Base-by-base conservation (phyloP, 1,140 invertebrate genomes). In the Eriocheir sinensis region DNA sequence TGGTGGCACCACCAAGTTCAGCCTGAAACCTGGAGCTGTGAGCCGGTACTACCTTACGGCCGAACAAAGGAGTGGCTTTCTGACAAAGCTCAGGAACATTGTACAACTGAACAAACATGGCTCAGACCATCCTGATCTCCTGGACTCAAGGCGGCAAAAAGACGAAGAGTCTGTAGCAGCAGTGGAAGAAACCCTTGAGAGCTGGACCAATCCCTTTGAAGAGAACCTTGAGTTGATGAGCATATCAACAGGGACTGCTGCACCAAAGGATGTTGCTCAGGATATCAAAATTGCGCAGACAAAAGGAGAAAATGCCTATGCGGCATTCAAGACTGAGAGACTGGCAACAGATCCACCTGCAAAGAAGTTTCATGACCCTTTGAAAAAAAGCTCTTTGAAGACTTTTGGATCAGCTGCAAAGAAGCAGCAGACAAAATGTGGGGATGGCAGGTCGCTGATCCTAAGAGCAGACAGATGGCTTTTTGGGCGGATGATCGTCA, bases 1-100 rank as follows among this genome's bases (percentile, higher is more conserved):
- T 12, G 95, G 88, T 80, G 95, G 83, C 38, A 95, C 91, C 9
- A 86, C 36, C 0, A 91, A 91, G 38, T 95, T 92, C 60, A 93
- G 91, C 86, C 60, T 94, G 89, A 91, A 91, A 79, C 89, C 27
- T 1, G 32, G 27, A 3, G 80, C 91, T 30, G 40, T 44, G 30
- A 3, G 15, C 3, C n/a, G 32, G n/a, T 91, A 79, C 34, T 91
- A 79, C 30, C 53, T 80, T 6, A 91, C 90, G 15, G 86, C 86
- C 1, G 90, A 91, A 80, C 34, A 80, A 27, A 9, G 90, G 80
- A 21, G 32, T 34, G 34, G 0, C 79, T 32, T 32, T 38, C 6
- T 91, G 36, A 6, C 36, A 0, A 15, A 41, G 34, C 34, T 91
- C 3, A 44, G 34, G 17, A 15, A 2, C 44, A 9, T 72, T 12